phyloP scores from a whole-genome alignment of 2,113 vertebrate genomes.

The Cinclus cinclus region DNA sequence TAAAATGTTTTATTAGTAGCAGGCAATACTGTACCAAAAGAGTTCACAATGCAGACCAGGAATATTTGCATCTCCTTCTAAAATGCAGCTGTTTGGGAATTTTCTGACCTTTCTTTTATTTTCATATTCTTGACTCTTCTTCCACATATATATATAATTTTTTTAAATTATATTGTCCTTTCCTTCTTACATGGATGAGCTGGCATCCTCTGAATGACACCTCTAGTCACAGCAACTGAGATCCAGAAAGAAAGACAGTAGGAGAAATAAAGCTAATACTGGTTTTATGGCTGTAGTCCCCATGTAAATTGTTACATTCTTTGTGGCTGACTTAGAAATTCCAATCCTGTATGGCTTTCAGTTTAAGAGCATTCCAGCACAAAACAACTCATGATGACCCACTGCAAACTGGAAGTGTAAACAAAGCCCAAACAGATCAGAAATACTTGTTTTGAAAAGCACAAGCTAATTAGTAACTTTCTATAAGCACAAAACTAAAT shows the following conservation, averaged over 20 bases:
- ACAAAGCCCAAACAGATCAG: background rate
- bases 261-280: background rate
- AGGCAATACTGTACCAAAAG: fast-evolving
- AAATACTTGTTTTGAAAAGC: background rate
- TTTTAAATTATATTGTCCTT: background rate
- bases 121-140: background rate
- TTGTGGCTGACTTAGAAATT: background rate
- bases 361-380: background rate
- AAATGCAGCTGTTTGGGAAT: background rate
- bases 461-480: background rate
- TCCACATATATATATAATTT: background rate
- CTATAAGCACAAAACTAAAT: background rate
- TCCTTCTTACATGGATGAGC: background rate
- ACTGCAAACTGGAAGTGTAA: background rate
- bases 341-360: background rate
- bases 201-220: background rate
- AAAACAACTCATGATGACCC: background rate
- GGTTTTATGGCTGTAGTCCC: background rate
- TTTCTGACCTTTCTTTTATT: background rate
- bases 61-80: background rate
- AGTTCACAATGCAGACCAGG: background rate
- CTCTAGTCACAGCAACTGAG: background rate
- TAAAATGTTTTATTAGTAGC: background rate
- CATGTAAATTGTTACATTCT: background rate
- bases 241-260: background rate